A percentile compares a stretch with the other conserved stretches of the same genome.
Conservation (phyloP, 2,113 vertebrate species). For the Ochotona curzoniae region DNA sequence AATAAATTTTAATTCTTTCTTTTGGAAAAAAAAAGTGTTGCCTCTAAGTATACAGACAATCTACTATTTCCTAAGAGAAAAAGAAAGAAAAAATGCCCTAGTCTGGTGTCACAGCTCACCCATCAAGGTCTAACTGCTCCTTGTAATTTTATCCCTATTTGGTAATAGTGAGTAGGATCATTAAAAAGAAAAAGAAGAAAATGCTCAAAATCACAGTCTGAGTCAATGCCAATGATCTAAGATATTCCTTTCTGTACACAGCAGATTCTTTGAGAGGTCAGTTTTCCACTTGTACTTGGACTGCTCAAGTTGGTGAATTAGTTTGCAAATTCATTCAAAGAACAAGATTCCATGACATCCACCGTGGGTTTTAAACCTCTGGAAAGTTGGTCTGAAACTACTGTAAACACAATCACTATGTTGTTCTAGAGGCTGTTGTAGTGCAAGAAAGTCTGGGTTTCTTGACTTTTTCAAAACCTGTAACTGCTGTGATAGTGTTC, state of each 20-base stretch:
- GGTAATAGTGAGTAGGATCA: not conserved
- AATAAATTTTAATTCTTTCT: constrained; percentile 4
- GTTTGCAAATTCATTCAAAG: not conserved
- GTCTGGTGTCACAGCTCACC: not conserved
- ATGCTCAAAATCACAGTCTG: not conserved
- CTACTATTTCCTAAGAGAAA: not conserved
- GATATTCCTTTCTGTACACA: not conserved
- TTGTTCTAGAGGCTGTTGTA: not conserved
- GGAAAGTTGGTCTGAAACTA: not conserved
- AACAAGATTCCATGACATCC: not conserved
- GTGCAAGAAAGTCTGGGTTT: not conserved
- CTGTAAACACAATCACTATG: constrained; percentile 33
- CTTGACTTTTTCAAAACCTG: constrained; percentile 50
- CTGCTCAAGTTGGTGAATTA: not conserved
- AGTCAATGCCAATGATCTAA: not conserved
- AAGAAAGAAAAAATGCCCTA: constrained; percentile 1
- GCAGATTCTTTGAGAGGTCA: not conserved
- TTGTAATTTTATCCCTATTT: too few relatives aligned
- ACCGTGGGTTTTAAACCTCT: not conserved
- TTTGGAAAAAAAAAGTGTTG: not conserved
- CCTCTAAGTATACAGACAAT: constrained; percentile 6
- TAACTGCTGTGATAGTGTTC: not conserved
- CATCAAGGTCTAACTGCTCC: not conserved
- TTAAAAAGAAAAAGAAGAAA: not conserved
- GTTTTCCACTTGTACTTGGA: not conserved